Base-by-base conservation (phyloP, 2,113 vertebrate genomes). In the Gallinago undulata region DNA sequence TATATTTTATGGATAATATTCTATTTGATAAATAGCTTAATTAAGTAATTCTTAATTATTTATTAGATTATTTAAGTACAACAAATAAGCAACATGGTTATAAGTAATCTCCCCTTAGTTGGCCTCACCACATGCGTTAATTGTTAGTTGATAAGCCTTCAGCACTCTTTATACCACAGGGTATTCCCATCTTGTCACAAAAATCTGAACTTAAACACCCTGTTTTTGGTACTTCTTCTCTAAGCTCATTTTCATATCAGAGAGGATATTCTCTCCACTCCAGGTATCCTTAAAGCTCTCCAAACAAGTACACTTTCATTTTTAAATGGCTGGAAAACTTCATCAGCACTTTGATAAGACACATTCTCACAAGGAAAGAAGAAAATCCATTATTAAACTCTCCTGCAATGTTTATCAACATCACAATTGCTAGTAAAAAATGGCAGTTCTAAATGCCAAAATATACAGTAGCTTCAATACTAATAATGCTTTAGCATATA, bases 341-440 rank as follows among this genome's bases (percentile, higher is more conserved):
- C 87, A 62, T 47, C 84, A 87, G 89, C 37, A 55, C 45, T 90
- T 79, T 33, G 59, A 27, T 24, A 21, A 0, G 77, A 75, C 10
- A 45, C 53, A 43, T 64, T 74, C 60, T 86, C 51, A 68, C 0
- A 1, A 84, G 31, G 35, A 73, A 35, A 92, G 68, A 35, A 84
- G 79, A 93, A 93, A 93, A 95, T 80, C 94, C 96, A 94, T 72
- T 82, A 95, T 57, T 66, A 78, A 94, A 82, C 69, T 51, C 62
- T 53, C 2, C 2, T 79, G 18, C n/a, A 60, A 27, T 85, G 78
- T 94, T 97, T 82, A 76, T 89, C 91, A 90, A 33, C 83, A 94
- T 72, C 92, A 87, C 50, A 89, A 68, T 1, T 81, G 84, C 90
- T 51, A 64, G 33, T 94, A 90, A 97, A 91, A 86, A 87, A 35